Conservation (phyloP, 1,140 invertebrate species). For the Caligus rogercresseyi region DNA sequence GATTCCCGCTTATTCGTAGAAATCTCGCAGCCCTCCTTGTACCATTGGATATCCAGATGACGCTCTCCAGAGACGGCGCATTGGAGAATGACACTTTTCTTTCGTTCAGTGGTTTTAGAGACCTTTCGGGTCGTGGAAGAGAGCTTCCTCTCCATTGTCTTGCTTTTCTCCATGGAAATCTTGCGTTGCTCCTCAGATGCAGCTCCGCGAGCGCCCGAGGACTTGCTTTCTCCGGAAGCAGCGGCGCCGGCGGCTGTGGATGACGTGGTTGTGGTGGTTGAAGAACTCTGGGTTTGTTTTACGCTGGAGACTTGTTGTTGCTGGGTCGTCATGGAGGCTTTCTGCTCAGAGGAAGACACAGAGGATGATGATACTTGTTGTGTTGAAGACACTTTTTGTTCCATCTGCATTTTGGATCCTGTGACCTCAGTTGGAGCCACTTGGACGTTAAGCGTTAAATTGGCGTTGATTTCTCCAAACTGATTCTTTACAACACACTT, state of each 20-base stretch:
- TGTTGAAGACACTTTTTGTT: neutral
- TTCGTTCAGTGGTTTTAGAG: neutral
- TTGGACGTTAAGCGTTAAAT: constrained; percentile 83
- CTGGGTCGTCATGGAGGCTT: too few relatives aligned
- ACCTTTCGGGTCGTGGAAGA: neutral
- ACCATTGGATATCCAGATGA: constrained; percentile 12
- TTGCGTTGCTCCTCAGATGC: neutral
- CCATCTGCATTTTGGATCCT: neutral
- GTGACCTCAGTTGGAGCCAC: constrained; percentile 1
- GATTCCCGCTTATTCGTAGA: constrained; percentile 2
- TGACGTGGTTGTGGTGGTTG: neutral
- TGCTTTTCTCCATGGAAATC: neutral
- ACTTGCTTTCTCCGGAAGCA: neutral
- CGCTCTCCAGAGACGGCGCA: constrained; percentile 9
- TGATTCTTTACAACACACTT: constrained; percentile 94
- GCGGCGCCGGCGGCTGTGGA: neutral
- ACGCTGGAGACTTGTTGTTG: neutral
- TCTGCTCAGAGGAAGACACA: neutral
- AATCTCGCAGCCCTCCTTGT: neutral
- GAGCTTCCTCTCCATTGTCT: neutral
- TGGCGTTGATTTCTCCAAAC: constrained; percentile 86
- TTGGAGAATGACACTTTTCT: constrained; percentile 17
- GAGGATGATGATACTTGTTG: neutral
- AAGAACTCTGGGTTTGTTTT: too few relatives aligned
- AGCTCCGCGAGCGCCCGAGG: neutral